These are phyloP conservation scores for Muscicapa comitata DNA, from an alignment of 2,797 vertebrate genomes.

Conservation along the genomic window DNA sequence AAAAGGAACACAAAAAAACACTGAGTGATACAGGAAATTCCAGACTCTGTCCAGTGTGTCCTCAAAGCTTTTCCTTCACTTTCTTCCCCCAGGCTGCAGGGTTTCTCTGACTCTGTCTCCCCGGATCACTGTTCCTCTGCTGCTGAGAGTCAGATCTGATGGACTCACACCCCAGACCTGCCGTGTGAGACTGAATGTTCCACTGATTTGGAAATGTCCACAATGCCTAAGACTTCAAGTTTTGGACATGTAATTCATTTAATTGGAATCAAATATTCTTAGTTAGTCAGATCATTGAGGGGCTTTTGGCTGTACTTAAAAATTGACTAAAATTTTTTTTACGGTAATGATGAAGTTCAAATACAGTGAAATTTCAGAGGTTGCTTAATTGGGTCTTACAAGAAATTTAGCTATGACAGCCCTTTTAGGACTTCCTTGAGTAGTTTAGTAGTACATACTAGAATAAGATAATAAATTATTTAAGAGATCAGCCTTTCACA, in stretches of 20 bases:
- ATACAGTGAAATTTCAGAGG: neutral
- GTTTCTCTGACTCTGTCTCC: neutral
- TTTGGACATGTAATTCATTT: slow-evolving; percentile 8
- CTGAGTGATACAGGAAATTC: neutral
- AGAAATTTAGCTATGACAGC: neutral
- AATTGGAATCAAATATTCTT: neutral
- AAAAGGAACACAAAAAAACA: neutral
- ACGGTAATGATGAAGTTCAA: neutral
- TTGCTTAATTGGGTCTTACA: neutral
- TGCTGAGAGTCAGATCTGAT: neutral
- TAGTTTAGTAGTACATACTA: neutral
- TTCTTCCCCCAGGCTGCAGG: neutral
- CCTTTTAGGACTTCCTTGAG: neutral
- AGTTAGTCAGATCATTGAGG: neutral
- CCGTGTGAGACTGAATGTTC: neutral
- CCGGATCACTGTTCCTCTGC: neutral
- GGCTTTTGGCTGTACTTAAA: neutral
- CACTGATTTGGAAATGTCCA: neutral
- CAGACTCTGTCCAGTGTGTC: neutral
- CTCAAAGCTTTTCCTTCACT: neutral
- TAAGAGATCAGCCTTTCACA: neutral
- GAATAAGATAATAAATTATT: neutral
- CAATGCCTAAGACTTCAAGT: neutral
- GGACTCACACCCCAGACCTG: neutral
- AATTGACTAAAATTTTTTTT: neutral